A percentile compares a stretch with the other conserved stretches of the same genome.
Evolutionary conservation across 2,113 vertebrate genomes (phyloP).

Genomic region (Dasyornis broadbenti): DNA sequence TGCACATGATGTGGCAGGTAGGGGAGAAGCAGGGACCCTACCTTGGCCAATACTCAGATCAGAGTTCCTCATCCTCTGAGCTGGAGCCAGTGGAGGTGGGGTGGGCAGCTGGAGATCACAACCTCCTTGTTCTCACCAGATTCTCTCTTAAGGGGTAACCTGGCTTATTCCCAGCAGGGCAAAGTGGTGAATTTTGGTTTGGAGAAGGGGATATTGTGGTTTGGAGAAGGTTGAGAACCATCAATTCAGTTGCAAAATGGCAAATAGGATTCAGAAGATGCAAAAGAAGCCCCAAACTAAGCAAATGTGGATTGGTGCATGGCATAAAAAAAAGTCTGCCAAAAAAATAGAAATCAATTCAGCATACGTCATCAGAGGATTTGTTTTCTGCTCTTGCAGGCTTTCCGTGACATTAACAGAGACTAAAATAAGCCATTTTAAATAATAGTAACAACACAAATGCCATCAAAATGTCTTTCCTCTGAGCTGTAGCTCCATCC

Average conservation of each 20-base stretch:
- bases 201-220: not conserved
- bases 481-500: not conserved
- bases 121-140: not conserved
- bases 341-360: not conserved
- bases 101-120: not conserved
- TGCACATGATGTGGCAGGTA: not conserved
- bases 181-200: not conserved
- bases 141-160: not conserved
- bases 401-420: not conserved
- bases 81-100: not conserved
- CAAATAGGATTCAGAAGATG: not conserved
- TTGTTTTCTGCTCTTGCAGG: not conserved
- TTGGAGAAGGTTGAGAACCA: not conserved
- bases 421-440: slow-evolving; percentile 10
- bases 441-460: slow-evolving; percentile 15
- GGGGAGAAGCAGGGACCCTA: not conserved
- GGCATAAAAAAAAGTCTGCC: not conserved
- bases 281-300: not conserved
- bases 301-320: not conserved
- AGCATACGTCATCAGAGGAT: not conserved
- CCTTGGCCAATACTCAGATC: not conserved
- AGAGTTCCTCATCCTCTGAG: not conserved
- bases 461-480: not conserved
- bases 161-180: not conserved
- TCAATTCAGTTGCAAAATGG: not conserved